Percentiles rank a stretch among this genome's conserved stretches.
Conservation (phyloP, 2,888 invertebrate species). For the Mesorhabditis spiculigera region DNA sequence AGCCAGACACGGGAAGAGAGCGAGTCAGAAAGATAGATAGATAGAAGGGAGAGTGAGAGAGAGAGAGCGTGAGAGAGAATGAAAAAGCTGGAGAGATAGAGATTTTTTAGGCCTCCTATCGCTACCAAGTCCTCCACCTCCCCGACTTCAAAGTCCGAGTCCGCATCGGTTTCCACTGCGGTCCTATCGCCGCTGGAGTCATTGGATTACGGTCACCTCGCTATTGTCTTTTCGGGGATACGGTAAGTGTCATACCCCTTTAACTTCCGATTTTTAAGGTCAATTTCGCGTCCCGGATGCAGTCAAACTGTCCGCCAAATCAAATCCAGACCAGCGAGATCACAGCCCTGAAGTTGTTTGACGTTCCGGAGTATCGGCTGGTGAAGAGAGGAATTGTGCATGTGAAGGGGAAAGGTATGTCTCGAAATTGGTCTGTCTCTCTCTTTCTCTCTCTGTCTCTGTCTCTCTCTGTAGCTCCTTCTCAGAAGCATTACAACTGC, state of each 20-base stretch:
- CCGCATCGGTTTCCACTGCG: conserved; percentile 51
- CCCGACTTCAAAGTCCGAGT: conserved; percentile 42
- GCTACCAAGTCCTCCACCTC: conserved; percentile 27
- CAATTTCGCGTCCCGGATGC: conserved; percentile 57
- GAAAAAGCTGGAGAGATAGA: neutral
- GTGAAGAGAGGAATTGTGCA: conserved; percentile 53
- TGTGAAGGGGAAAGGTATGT: conserved; percentile 55
- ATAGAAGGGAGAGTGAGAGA: too few relatives aligned
- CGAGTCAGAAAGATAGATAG: too few relatives aligned
- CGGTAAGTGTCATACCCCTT: conserved; percentile 27
- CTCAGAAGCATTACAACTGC: neutral
- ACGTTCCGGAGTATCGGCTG: conserved; percentile 31
- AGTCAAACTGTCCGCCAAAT: conserved; percentile 54
- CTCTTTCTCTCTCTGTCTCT: neutral
- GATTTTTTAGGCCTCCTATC: conserved; percentile 31
- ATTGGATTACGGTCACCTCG: conserved; percentile 49
- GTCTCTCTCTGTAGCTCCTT: neutral
- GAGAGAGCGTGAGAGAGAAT: too few relatives aligned
- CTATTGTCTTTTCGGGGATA: conserved; percentile 56
- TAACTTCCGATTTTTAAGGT: conserved; percentile 24
- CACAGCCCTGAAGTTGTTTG: conserved; percentile 15
- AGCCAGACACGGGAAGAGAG: conserved; percentile 1
- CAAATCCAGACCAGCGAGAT: conserved; percentile 49
- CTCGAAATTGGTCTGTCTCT: too few relatives aligned
- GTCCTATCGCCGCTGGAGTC: conserved; percentile 53